Percentiles rank a stretch among this genome's conserved stretches.
phyloP scores from a whole-genome alignment of 2,888 invertebrate genomes.

The Gastracanthus pulcherrimus region DNA sequence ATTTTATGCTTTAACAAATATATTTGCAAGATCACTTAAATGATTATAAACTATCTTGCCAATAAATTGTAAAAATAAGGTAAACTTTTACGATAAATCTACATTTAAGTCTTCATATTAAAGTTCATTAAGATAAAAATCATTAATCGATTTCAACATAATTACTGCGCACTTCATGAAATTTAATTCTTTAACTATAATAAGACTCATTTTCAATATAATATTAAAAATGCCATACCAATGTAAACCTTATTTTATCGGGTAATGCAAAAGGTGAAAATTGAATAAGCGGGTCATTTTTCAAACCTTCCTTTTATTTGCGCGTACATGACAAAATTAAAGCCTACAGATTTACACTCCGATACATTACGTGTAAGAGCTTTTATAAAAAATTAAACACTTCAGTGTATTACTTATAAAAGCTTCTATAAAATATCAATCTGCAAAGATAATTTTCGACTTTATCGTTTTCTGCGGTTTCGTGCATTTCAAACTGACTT shows the following conservation, averaged over 20 bases:
- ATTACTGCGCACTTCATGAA: not conserved
- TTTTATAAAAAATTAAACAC: constrained; percentile 24
- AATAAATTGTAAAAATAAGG: too few species aligned
- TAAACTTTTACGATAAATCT: too few species aligned
- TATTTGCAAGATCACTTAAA: too few species aligned
- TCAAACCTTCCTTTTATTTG: constrained; percentile 3
- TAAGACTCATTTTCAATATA: not conserved
- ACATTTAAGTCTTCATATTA: not conserved
- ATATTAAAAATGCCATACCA: not conserved
- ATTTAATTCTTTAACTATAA: constrained; percentile 18
- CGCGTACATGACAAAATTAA: constrained; percentile 16
- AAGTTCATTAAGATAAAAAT: not conserved
- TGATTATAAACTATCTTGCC: too few species aligned
- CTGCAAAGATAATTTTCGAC: too few species aligned
- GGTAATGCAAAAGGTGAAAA: too few species aligned
- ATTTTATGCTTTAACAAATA: too few species aligned
- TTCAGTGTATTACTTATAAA: not conserved
- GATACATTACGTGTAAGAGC: not conserved
- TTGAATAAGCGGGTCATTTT: constrained; percentile 17
- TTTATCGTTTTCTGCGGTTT: too few species aligned
- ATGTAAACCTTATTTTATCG: not conserved
- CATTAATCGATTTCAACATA: not conserved
- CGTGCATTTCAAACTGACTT: too few species aligned
- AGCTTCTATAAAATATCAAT: constrained; percentile 6
- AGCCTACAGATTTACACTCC: constrained; percentile 10